These are phyloP conservation scores for Callaeas wilsoni DNA, from an alignment of 2,113 vertebrate genomes.

Conservation along the genomic window DNA sequence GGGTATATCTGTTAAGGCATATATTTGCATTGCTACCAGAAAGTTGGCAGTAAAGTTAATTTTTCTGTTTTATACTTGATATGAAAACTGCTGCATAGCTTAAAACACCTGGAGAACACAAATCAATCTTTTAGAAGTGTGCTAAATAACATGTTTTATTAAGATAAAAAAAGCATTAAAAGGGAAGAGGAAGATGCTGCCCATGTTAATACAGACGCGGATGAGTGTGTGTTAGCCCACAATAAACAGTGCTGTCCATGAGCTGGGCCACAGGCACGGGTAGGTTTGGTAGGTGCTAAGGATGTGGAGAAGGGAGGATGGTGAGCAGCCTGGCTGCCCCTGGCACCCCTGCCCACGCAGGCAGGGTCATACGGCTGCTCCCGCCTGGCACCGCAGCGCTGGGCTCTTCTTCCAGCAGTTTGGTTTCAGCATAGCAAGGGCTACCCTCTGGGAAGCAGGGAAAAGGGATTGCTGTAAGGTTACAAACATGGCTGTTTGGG, in stretches of 20 bases:
- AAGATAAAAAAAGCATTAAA: neutral
- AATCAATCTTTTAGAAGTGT: neutral
- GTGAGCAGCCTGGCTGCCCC: neutral
- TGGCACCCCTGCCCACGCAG: neutral
- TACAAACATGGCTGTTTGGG: neutral
- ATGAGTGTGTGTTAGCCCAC: neutral
- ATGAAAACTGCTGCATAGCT: neutral
- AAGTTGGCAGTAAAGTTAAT: neutral
- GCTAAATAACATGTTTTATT: neutral
- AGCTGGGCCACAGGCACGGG: rapidly evolving
- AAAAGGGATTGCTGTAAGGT: neutral
- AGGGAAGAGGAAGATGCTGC: neutral
- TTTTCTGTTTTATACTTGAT: neutral
- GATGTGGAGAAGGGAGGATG: neutral
- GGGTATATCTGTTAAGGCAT: neutral
- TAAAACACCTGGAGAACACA: neutral
- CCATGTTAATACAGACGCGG: neutral
- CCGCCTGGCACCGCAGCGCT: rapidly evolving
- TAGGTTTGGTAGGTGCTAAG: rapidly evolving
- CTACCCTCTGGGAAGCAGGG: neutral
- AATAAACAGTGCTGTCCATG: rapidly evolving
- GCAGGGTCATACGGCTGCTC: rapidly evolving
- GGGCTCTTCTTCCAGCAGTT: neutral
- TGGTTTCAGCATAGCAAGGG: neutral
- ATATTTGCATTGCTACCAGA: neutral